Percentiles rank a stretch among this genome's conserved stretches.
Evolutionary conservation across 2,888 invertebrate species (phyloP).

Genomic region (Drosophila flavopinicola): DNA sequence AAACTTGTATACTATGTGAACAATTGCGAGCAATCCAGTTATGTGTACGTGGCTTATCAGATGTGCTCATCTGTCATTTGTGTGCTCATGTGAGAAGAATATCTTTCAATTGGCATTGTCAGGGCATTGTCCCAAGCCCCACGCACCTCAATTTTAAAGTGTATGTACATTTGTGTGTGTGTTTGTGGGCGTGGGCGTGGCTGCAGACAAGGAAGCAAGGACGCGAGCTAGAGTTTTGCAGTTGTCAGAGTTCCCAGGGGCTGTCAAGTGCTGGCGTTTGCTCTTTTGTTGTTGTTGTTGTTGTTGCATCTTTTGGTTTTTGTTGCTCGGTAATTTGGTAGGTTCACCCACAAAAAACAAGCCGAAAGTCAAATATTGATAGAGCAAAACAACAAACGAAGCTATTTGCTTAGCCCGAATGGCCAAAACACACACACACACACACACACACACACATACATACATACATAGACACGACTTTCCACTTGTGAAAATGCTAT

Average conservation of each 20-base stretch:
- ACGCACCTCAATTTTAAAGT: constrained; percentile 61
- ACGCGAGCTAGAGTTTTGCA: constrained; percentile 54
- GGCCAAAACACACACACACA: constrained; percentile 44
- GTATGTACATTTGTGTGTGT: constrained; percentile 2
- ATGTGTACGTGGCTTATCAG: constrained; percentile 39
- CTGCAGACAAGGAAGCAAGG: constrained; percentile 6
- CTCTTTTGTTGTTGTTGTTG: constrained; percentile 33
- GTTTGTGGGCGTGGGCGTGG: not conserved
- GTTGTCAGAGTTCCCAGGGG: constrained; percentile 49
- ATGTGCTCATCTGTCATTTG: constrained; percentile 57
- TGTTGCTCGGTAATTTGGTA: constrained; percentile 67
- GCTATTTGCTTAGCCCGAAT: constrained; percentile 77
- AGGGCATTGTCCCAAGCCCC: constrained; percentile 13
- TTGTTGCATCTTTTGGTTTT: constrained; percentile 9
- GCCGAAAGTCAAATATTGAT: constrained; percentile 77
- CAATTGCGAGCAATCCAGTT: constrained; percentile 35
- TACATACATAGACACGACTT: constrained; percentile 62
- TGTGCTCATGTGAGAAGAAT: constrained; percentile 56
- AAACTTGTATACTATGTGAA: constrained; percentile 23
- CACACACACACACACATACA: constrained; percentile 17
- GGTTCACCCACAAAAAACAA: constrained; percentile 73
- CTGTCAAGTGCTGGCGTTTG: constrained; percentile 56
- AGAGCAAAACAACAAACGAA: constrained; percentile 79
- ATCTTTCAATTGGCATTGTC: constrained; percentile 69
- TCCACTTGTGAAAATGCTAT: constrained; percentile 79